A percentile compares a stretch with the other conserved stretches of the same genome.
Evolutionary conservation across 2,888 invertebrate species (phyloP).

Genomic region (Archips crataeganus): DNA sequence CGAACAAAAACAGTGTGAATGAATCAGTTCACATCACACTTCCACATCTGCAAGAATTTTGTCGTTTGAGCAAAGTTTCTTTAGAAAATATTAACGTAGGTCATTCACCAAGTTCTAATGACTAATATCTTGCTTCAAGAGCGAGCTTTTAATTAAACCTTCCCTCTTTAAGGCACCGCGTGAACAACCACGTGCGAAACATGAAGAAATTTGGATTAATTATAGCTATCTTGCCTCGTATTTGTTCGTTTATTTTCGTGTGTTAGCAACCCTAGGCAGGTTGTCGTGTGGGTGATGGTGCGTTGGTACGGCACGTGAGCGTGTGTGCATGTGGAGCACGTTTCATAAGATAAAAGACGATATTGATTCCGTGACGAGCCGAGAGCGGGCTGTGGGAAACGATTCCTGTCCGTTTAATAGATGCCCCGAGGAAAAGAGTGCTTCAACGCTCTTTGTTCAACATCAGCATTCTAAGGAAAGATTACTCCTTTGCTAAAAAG

Average conservation of each 20-base stretch:
- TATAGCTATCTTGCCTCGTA: slow-evolving; percentile 66
- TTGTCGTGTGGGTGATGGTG: slow-evolving; percentile 47
- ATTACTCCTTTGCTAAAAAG: slow-evolving; percentile 35
- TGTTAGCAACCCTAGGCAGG: slow-evolving; percentile 47
- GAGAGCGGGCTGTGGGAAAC: slow-evolving; percentile 82
- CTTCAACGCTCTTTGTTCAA: slow-evolving; percentile 65
- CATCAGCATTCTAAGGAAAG: slow-evolving; percentile 61
- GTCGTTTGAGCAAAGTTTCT: not conserved
- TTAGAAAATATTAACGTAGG: slow-evolving; percentile 7
- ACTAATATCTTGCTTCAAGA: slow-evolving; percentile 63
- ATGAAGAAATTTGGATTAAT: slow-evolving; percentile 75
- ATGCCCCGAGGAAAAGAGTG: slow-evolving; percentile 72
- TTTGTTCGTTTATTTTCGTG: slow-evolving; percentile 64
- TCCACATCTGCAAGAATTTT: slow-evolving; percentile 56
- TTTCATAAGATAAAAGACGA: slow-evolving; percentile 84
- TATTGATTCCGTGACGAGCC: slow-evolving; percentile 85
- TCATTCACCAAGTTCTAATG: slow-evolving; percentile 38
- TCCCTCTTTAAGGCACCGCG: slow-evolving; percentile 64
- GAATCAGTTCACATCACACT: slow-evolving; percentile 60
- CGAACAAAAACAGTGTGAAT: slow-evolving; percentile 69
- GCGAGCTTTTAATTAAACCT: slow-evolving; percentile 71
- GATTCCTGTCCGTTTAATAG: slow-evolving; percentile 80
- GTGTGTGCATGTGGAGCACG: slow-evolving; percentile 77
- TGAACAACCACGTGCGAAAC: slow-evolving; percentile 65
- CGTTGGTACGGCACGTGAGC: slow-evolving; percentile 50